These are phyloP conservation scores for Elysia crispata DNA, from an alignment of 2,888 invertebrate genomes.

Conservation along the genomic window DNA sequence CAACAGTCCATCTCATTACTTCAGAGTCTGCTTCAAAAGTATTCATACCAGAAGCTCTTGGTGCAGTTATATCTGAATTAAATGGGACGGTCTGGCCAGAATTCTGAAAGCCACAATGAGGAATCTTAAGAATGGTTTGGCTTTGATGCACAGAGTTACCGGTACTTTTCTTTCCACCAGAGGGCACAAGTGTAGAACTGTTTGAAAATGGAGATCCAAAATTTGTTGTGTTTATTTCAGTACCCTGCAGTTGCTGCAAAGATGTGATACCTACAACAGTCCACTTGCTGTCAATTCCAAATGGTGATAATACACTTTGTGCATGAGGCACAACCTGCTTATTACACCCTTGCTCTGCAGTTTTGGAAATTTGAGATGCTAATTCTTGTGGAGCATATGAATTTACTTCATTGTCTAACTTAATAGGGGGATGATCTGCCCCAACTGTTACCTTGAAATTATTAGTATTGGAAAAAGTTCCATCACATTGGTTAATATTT, in stretches of 20 bases:
- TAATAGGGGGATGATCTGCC: neutral
- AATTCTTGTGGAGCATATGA: neutral
- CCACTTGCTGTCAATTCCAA: slow-evolving; percentile 21
- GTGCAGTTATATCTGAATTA: neutral
- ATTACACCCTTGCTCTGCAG: too few species aligned
- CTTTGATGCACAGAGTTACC: neutral
- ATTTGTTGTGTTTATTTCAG: neutral
- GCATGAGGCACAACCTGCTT: too few species aligned
- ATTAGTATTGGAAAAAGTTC: neutral
- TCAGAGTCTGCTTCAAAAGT: too few species aligned
- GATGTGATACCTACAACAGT: slow-evolving; percentile 41
- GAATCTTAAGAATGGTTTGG: slow-evolving; percentile 42
- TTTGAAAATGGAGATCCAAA: neutral
- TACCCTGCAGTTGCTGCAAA: neutral
- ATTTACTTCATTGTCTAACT: neutral
- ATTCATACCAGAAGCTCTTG: neutral
- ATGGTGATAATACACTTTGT: too few species aligned
- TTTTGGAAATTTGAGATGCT: neutral
- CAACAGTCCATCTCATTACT: too few species aligned
- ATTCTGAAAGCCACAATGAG: slow-evolving; percentile 7
- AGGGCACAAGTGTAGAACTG: neutral
- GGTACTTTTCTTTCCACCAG: neutral
- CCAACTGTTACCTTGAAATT: neutral
- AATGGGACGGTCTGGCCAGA: neutral
- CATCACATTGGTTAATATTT: neutral